These are phyloP conservation scores for Trinorchestia longiramus DNA, from an alignment of 1,140 invertebrate genomes.

Conservation along the genomic window DNA sequence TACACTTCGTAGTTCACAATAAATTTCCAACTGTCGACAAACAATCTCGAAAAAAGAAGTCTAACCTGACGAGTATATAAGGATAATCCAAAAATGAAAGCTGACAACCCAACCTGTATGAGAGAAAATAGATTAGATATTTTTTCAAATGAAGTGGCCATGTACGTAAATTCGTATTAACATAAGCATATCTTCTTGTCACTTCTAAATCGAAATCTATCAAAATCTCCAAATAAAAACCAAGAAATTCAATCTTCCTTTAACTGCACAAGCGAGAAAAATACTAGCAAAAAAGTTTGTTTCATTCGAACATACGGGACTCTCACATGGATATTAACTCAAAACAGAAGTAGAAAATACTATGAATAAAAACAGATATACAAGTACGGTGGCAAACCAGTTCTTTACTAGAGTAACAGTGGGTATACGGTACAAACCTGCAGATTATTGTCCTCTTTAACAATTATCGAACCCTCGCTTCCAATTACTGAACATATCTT, in stretches of 20 bases:
- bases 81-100: not conserved
- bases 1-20: no score
- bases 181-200: not conserved
- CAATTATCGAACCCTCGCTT: no score
- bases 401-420: not conserved
- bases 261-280: not conserved
- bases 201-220: not conserved
- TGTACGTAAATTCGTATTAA: not conserved
- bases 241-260: not conserved
- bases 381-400: not conserved
- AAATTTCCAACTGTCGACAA: no score
- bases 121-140: not conserved
- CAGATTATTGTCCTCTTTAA: no score
- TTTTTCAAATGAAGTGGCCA: not conserved
- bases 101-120: not conserved
- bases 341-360: not conserved
- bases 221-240: not conserved
- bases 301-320: not conserved
- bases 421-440: not conserved
- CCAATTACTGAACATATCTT: not conserved
- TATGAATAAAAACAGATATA: not conserved
- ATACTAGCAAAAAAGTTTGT: not conserved
- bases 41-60: no score
- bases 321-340: not conserved
- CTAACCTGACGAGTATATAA: not conserved